Evolutionary conservation across 2,888 invertebrate species (phyloP).

Genomic region (Pseudococcus longispinus): DNA sequence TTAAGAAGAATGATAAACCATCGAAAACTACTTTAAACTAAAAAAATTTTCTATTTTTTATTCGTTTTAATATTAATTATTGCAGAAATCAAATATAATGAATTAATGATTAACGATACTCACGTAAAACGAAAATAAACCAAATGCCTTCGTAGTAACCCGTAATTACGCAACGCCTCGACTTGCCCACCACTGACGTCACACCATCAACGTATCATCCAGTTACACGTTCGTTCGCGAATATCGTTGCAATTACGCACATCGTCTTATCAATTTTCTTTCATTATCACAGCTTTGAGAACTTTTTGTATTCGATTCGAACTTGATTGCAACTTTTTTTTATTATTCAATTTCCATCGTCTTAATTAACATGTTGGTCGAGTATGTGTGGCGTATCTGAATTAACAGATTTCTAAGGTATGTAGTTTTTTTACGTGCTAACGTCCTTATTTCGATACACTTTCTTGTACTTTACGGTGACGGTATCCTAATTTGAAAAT

Average conservation of each 20-base stretch:
- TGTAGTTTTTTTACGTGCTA: background rate
- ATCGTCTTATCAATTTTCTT: slow-evolving; percentile 18
- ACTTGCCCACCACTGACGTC: background rate
- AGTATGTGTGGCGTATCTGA: background rate
- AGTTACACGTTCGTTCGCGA: background rate
- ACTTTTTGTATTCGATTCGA: slow-evolving; percentile 3
- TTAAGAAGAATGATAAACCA: no score
- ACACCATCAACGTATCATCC: background rate
- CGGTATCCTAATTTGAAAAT: background rate
- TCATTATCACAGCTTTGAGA: background rate
- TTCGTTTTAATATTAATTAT: no score
- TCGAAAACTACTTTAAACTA: no score
- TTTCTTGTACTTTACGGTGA: background rate
- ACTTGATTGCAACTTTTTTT: background rate
- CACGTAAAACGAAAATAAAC: no score
- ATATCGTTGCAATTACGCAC: background rate
- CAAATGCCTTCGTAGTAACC: background rate
- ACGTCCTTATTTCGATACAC: background rate
- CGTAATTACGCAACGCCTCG: background rate
- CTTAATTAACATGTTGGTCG: background rate
- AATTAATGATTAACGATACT: no score
- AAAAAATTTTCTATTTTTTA: no score
- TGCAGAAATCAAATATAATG: no score
- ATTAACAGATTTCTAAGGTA: background rate
- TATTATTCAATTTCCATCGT: background rate